A percentile compares a stretch with the other conserved stretches of the same genome.
Conservation (phyloP, 2,888 invertebrate species). For the Dendrolimus pini region DNA sequence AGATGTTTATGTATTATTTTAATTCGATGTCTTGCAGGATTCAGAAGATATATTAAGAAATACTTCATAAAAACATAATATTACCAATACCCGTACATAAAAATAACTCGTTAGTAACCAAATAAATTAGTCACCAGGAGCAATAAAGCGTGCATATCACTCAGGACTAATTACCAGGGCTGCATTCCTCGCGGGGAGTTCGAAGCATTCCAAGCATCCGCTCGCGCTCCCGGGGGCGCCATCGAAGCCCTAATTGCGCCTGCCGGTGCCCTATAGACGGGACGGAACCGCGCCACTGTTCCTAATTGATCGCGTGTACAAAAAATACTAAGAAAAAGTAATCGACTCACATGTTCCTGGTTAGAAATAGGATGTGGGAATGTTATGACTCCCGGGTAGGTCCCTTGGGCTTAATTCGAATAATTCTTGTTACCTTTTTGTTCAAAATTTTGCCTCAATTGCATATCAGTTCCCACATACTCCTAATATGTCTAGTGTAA, state of each 20-base stretch:
- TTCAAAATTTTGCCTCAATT: slow-evolving; percentile 4
- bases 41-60: too few species aligned
- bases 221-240: slow-evolving; percentile 42
- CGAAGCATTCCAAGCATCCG: slow-evolving; percentile 42
- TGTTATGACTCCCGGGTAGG: slow-evolving; percentile 16
- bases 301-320: slow-evolving; percentile 33
- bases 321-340: slow-evolving; percentile 28
- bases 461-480: too few species aligned
- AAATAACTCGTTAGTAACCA: slow-evolving; percentile 32
- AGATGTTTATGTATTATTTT: too few species aligned
- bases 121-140: slow-evolving; percentile 53
- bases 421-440: slow-evolving; percentile 19
- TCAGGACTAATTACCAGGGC: slow-evolving; percentile 53
- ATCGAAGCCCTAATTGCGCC: slow-evolving; percentile 37
- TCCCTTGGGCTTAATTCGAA: slow-evolving; percentile 28
- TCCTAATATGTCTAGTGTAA: too few species aligned
- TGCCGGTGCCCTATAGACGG: slow-evolving; percentile 6
- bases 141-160: slow-evolving; percentile 31
- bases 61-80: too few species aligned
- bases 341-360: slow-evolving; percentile 45
- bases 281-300: slow-evolving; percentile 22
- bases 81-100: not conserved
- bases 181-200: slow-evolving; percentile 45
- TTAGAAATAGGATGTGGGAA: slow-evolving; percentile 42
- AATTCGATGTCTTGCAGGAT: too few species aligned